phyloP scores from a whole-genome alignment of 1,140 invertebrate genomes.

The Periplaneta americana region DNA sequence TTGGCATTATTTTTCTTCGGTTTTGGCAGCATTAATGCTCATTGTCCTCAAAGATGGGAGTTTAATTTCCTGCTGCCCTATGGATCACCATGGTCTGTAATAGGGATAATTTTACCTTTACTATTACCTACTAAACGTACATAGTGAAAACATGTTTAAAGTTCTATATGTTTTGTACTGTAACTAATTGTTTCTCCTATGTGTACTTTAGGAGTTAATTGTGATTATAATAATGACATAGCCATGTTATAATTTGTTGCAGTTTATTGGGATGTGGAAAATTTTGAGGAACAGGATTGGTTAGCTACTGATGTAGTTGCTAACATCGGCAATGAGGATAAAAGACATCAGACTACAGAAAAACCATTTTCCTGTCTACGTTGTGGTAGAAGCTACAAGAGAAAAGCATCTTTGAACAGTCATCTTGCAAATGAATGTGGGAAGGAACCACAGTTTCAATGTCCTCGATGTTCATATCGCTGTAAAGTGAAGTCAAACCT shows the following conservation, averaged over 20 bases:
- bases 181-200: too few species aligned
- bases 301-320: constrained; percentile 13
- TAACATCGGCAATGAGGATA: background rate
- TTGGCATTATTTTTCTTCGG: too few species aligned
- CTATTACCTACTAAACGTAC: too few species aligned
- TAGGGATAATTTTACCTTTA: too few species aligned
- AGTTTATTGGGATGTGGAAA: background rate
- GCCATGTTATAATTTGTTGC: background rate
- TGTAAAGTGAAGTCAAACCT: constrained; percentile 19
- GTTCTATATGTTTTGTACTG: too few species aligned
- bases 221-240: background rate
- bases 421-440: constrained; percentile 32
- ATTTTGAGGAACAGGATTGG: background rate
- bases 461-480: constrained; percentile 17
- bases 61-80: too few species aligned
- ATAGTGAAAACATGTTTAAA: too few species aligned
- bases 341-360: background rate
- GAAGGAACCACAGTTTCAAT: constrained; percentile 36
- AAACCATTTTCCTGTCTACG: constrained; percentile 15
- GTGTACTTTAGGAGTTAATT: too few species aligned
- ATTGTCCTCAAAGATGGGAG: too few species aligned
- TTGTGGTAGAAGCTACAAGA: constrained; percentile 22
- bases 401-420: constrained; percentile 30
- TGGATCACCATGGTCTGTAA: too few species aligned
- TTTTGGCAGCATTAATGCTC: too few species aligned